Evolutionary conservation across 2,888 invertebrate species (phyloP).

Genomic region (Drosophila helvetica): DNA sequence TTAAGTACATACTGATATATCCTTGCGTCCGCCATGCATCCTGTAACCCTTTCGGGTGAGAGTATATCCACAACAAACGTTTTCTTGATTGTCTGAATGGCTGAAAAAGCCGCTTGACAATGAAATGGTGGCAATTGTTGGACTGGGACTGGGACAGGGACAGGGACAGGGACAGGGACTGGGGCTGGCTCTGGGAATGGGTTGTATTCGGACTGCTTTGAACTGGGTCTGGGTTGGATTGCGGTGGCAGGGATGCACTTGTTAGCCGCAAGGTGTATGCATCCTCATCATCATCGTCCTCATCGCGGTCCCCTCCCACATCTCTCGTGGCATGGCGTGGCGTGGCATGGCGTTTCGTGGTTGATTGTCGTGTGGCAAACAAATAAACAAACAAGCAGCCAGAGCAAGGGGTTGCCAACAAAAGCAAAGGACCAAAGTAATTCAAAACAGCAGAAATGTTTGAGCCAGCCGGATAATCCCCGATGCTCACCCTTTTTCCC

Average conservation of each 20-base stretch:
- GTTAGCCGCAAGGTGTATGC: conserved; percentile 72
- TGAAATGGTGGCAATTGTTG: conserved; percentile 35
- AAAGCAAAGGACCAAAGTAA: conserved; percentile 76
- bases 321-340: conserved; percentile 6
- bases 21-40: background rate
- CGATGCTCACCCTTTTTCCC: conserved; percentile 5
- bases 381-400: conserved; percentile 64
- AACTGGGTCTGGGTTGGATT: conserved; percentile 20
- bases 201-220: background rate
- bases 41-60: background rate
- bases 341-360: conserved; percentile 22
- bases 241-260: conserved; percentile 57
- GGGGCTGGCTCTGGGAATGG: conserved; percentile 23
- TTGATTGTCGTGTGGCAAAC: conserved; percentile 53
- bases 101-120: conserved; percentile 41
- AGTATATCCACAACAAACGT: conserved; percentile 31
- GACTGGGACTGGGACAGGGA: conserved; percentile 21
- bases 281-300: conserved; percentile 24
- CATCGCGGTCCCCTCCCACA: conserved; percentile 4
- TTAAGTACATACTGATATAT: too few relatives aligned
- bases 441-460: conserved; percentile 64
- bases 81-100: conserved; percentile 57
- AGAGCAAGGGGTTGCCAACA: conserved; percentile 57
- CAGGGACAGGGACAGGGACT: conserved; percentile 27
- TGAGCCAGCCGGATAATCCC: conserved; percentile 24